These are phyloP conservation scores for Diplazon laetatorius DNA, from an alignment of 2,888 invertebrate genomes.

Conservation along the genomic window DNA sequence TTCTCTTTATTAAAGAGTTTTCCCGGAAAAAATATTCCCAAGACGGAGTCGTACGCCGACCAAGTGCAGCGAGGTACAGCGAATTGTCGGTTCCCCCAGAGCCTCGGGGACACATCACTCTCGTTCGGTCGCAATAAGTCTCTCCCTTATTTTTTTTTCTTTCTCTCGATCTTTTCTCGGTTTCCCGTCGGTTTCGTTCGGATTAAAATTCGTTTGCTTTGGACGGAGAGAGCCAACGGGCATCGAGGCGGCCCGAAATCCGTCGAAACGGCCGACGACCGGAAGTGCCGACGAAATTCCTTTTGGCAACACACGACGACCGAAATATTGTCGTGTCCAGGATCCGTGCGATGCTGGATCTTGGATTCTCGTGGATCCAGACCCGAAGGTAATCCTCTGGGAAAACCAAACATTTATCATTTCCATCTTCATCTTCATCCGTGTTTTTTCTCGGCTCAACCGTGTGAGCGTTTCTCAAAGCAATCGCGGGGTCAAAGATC, in stretches of 20 bases:
- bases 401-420: background rate
- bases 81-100: slow-evolving; percentile 10
- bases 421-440: slow-evolving; percentile 2
- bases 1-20: slow-evolving; percentile 34
- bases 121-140: slow-evolving; percentile 55
- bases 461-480: background rate
- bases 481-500: background rate
- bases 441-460: background rate
- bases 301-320: slow-evolving; percentile 9
- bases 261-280: background rate
- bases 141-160: background rate
- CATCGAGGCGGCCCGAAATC: background rate
- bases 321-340: background rate
- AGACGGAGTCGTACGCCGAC: background rate
- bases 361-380: background rate
- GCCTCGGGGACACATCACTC: slow-evolving; percentile 53
- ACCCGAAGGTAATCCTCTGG: background rate
- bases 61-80: slow-evolving; percentile 6
- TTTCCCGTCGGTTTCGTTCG: slow-evolving; percentile 2
- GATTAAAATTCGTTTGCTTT: background rate
- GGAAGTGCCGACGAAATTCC: background rate
- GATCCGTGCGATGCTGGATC: background rate
- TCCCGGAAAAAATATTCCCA: background rate
- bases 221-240: background rate
- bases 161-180: background rate